Conservation (phyloP, 64 coral and sea anemone genomes). For the Montipora foliosa region DNA sequence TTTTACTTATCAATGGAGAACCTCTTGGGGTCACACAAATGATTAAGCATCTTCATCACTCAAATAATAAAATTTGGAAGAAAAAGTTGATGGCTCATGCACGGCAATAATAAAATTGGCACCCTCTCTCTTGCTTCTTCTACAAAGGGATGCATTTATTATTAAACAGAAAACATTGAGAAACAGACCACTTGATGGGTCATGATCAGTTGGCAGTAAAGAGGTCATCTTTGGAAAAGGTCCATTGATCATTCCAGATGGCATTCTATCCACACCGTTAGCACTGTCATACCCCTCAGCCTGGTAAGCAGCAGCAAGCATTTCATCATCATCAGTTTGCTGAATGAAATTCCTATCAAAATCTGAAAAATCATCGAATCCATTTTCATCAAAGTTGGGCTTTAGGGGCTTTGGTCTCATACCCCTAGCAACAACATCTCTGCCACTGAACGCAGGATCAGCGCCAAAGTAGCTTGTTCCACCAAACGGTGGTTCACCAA, state of each 20-base stretch:
- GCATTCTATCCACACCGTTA: not conserved
- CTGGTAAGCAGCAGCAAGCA: conserved; percentile 15
- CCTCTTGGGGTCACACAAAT: too few relatives aligned
- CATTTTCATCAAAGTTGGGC: not conserved
- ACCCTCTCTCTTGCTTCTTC: not conserved
- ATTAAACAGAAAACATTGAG: not conserved
- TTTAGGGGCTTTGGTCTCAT: not conserved
- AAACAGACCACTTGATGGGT: not conserved
- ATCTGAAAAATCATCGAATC: not conserved
- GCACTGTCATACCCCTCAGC: conserved; percentile 14
- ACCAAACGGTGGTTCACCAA: conserved; percentile 6
- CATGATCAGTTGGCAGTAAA: not conserved
- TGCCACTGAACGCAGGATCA: not conserved
- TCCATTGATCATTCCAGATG: not conserved
- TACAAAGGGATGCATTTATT: not conserved
- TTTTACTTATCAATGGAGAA: too few relatives aligned
- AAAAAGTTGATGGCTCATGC: too few relatives aligned
- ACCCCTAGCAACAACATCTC: conserved; percentile 8
- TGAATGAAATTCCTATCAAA: not conserved
- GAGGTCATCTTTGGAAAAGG: not conserved
- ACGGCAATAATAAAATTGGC: too few relatives aligned
- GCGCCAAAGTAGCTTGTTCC: conserved; percentile 8
- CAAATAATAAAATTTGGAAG: too few relatives aligned
- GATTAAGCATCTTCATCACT: too few relatives aligned
- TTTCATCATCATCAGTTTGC: conserved; percentile 30